phyloP scores from a whole-genome alignment of 2,888 invertebrate species.

The Aplocera efformata region DNA sequence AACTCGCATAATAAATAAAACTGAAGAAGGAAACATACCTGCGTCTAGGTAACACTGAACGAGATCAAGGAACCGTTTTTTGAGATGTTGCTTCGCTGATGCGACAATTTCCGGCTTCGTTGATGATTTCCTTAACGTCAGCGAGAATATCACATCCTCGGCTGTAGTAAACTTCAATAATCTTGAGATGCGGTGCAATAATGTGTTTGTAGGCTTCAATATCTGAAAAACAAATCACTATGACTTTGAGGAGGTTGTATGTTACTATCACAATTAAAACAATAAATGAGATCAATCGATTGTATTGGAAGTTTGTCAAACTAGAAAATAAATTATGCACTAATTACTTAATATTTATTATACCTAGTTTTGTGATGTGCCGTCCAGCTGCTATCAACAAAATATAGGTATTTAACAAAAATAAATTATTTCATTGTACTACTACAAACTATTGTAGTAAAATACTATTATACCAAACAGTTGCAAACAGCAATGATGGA shows the following conservation, averaged over 20 bases:
- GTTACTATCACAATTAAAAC: neutral
- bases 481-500: conserved; percentile 21
- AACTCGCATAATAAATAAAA: neutral
- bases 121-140: conserved; percentile 90
- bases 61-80: conserved; percentile 90
- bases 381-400: conserved; percentile 59
- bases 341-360: conserved; percentile 8
- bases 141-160: conserved; percentile 94
- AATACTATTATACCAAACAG: neutral
- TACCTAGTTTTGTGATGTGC: conserved; percentile 35
- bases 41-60: conserved; percentile 92
- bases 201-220: conserved; percentile 88
- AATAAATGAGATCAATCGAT: conserved; percentile 1
- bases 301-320: conserved; percentile 11
- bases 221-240: conserved; percentile 76
- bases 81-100: conserved; percentile 88
- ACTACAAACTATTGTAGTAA: too few species aligned
- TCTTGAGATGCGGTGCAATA: conserved; percentile 92
- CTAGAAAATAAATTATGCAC: neutral
- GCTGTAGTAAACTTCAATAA: conserved; percentile 91
- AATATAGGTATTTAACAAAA: conserved; percentile 39
- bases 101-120: conserved; percentile 86
- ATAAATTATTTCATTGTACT: conserved; percentile 15
- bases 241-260: neutral
- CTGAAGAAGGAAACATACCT: conserved; percentile 68